Percentiles rank a stretch among this genome's conserved stretches.
phyloP scores from a whole-genome alignment of 35 echinoderm and acorn worm species.

The Apostichopus californicus region DNA sequence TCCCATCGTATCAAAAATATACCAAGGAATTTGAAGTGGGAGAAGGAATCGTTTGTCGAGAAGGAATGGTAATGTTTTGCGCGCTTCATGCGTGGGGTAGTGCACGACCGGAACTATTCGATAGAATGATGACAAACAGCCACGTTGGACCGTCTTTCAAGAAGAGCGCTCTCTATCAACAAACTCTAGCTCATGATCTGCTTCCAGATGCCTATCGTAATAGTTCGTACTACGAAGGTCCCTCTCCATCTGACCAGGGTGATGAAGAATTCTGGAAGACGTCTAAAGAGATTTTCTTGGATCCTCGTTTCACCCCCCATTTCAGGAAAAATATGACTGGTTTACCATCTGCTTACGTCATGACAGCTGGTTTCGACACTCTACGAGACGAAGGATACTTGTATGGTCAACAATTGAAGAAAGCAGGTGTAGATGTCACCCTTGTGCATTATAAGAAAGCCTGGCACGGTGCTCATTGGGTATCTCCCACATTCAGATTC shows the following conservation, averaged over 20 bases:
- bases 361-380: background rate
- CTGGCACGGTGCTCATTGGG: background rate
- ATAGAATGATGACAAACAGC: background rate
- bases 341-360: conserved; percentile 78
- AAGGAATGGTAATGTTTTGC: background rate
- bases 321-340: conserved; percentile 23
- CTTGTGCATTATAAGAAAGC: conserved; percentile 6
- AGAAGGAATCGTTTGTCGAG: conserved; percentile 5
- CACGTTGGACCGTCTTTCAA: conserved; percentile 12
- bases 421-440: background rate
- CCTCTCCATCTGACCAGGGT: conserved; percentile 9
- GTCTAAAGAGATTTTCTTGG: background rate
- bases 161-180: background rate
- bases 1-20: conserved; percentile 51
- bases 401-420: conserved; percentile 50
- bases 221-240: conserved; percentile 21
- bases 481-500: background rate
- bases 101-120: background rate
- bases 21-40: conserved; percentile 2
- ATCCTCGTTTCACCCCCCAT: background rate
- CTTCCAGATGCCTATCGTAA: conserved; percentile 6
- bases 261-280: background rate
- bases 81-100: background rate
- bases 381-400: conserved; percentile 1
- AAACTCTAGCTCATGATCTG: conserved; percentile 2